Conservation (phyloP, 1,140 invertebrate genomes). For the Papilio helenus region DNA sequence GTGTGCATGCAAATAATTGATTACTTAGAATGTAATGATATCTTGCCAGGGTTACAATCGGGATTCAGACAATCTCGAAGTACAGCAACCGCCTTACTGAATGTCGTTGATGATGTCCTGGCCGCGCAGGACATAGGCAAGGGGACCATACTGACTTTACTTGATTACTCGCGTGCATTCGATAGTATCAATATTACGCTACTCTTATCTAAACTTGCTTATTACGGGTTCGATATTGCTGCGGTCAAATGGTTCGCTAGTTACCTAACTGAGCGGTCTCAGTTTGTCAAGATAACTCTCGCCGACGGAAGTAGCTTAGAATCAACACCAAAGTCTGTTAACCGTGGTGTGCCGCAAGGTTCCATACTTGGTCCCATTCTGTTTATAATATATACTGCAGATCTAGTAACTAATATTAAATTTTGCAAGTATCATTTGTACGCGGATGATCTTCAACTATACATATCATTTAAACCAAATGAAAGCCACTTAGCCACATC, state of each 20-base stretch:
- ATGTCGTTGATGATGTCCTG: conserved; percentile 26
- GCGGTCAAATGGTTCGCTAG: conserved; percentile 26
- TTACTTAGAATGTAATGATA: conserved; percentile 8
- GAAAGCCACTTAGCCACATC: neutral
- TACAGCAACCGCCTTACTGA: conserved; percentile 20
- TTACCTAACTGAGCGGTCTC: conserved; percentile 9
- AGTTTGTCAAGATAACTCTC: neutral
- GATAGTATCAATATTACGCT: conserved; percentile 30
- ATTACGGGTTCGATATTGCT: conserved; percentile 17
- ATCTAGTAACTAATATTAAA: conserved; percentile 8
- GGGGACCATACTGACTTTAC: neutral
- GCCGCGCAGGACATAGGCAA: conserved; percentile 24
- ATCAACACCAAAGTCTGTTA: neutral
- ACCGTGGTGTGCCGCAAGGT: neutral
- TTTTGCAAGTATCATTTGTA: conserved; percentile 32
- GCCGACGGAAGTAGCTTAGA: too few species aligned
- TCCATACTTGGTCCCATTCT: neutral
- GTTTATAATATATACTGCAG: conserved; percentile 11
- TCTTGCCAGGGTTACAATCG: conserved; percentile 23
- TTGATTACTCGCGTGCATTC: conserved; percentile 27
- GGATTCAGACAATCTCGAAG: conserved; percentile 20
- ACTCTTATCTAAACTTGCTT: conserved; percentile 23
- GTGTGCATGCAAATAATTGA: neutral
- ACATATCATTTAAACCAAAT: neutral
- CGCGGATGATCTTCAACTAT: conserved; percentile 17